These are phyloP conservation scores for Phoenicopterus ruber DNA, from an alignment of 2,113 vertebrate species.

Conservation along the genomic window DNA sequence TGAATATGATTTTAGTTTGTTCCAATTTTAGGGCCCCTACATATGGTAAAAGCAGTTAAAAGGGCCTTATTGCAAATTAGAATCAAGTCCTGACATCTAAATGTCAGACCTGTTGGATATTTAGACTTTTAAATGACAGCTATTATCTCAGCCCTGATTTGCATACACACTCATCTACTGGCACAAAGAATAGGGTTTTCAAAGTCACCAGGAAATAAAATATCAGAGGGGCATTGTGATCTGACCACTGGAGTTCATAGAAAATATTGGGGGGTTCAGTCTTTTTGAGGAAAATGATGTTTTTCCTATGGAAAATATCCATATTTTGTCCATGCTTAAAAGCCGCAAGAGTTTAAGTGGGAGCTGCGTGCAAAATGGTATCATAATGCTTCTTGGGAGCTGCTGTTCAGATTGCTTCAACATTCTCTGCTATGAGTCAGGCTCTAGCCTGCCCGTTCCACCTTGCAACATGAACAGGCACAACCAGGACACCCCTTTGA, in stretches of 20 bases:
- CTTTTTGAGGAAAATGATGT: neutral
- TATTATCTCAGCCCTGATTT: slow-evolving; percentile 16
- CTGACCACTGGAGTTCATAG: neutral
- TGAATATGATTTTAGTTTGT: neutral
- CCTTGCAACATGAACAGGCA: neutral
- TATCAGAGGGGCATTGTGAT: neutral
- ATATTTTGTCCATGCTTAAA: neutral
- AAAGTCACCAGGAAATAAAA: neutral
- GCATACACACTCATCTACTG: neutral
- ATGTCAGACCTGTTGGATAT: slow-evolving; percentile 34
- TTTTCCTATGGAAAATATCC: neutral
- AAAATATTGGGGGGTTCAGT: neutral
- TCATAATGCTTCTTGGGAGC: neutral
- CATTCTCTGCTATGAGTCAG: neutral
- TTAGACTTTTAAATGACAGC: slow-evolving; percentile 36
- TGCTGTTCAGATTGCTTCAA: neutral
- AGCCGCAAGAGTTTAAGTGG: neutral
- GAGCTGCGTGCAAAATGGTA: neutral
- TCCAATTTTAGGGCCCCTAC: slow-evolving; percentile 8
- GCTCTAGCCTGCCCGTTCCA: neutral
- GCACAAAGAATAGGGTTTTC: neutral
- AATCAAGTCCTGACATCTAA: slow-evolving; percentile 36
- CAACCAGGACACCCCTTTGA: neutral
- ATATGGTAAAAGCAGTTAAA: slow-evolving; percentile 42
- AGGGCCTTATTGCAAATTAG: slow-evolving; percentile 21